Evolutionary conservation across 2,113 vertebrate species (phyloP).

Genomic region (Micronycteris hirsuta): DNA sequence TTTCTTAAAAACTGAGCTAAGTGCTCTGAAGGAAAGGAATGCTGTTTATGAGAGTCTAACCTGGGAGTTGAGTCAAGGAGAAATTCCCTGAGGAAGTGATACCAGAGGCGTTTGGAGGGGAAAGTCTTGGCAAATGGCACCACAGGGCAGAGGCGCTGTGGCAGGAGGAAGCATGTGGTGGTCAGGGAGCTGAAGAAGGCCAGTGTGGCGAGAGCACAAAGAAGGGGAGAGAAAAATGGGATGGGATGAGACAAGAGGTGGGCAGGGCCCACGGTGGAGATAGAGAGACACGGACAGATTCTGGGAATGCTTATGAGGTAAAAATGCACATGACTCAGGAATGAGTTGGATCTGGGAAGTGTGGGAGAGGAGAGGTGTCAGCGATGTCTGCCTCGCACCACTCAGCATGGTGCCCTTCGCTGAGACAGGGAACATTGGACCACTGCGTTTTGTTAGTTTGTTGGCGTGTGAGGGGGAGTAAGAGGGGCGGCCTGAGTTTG

Average conservation of each 20-base stretch:
- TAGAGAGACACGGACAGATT: neutral
- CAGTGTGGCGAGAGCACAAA: neutral
- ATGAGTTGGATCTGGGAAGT: neutral
- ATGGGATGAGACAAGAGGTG: neutral
- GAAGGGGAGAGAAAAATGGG: neutral
- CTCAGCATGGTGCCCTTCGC: neutral
- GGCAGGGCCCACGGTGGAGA: neutral
- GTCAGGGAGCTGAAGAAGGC: neutral
- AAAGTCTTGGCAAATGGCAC: neutral
- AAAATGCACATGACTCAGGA: neutral
- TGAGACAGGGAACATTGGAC: neutral
- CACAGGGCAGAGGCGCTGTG: neutral
- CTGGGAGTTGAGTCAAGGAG: neutral
- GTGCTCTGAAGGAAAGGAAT: neutral
- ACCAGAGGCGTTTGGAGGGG: neutral
- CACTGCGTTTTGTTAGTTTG: neutral
- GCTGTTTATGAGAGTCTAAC: neutral
- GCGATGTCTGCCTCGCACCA: neutral
- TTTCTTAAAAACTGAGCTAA: neutral
- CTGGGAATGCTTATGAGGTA: neutral
- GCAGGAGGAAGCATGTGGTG: neutral
- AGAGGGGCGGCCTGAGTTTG: neutral
- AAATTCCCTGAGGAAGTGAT: neutral
- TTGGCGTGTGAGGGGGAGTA: neutral
- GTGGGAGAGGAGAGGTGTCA: neutral